phyloP scores from a whole-genome alignment of 2,797 vertebrate species.

The Simalia tracyae region DNA sequence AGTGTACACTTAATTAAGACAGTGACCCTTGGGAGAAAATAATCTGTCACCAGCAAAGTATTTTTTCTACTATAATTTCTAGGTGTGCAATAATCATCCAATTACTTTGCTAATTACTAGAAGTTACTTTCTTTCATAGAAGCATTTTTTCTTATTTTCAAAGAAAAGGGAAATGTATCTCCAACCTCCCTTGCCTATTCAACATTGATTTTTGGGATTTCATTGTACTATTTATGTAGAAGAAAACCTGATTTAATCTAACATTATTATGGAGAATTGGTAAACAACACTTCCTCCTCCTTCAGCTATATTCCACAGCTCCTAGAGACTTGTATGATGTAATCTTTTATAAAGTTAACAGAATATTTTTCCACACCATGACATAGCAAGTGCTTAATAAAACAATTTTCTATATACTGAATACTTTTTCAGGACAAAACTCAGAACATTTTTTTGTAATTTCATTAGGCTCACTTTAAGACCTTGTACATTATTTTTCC shows the following conservation, averaged over 20 bases:
- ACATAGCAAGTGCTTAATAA: neutral
- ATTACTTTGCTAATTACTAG: conserved; percentile 61
- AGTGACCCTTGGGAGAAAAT: conserved; percentile 49
- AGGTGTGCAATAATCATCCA: conserved; percentile 61
- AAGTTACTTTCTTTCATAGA: conserved; percentile 31
- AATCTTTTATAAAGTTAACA: conserved; percentile 38
- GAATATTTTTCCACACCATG: conserved; percentile 36
- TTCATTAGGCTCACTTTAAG: neutral
- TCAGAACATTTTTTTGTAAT: neutral
- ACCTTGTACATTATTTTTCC: neutral
- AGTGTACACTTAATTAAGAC: conserved; percentile 55
- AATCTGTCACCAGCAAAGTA: conserved; percentile 39
- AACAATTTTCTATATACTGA: neutral
- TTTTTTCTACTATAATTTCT: conserved; percentile 59
- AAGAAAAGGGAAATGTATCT: neutral
- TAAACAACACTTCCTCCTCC: conserved; percentile 52
- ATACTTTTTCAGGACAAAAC: neutral
- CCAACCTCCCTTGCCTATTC: neutral
- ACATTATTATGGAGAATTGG: neutral
- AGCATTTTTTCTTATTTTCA: neutral
- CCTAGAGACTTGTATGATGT: conserved; percentile 37
- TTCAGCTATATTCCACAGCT: conserved; percentile 35
- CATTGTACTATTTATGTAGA: neutral
- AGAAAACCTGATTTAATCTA: conserved; percentile 1
- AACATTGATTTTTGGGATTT: neutral